A percentile compares a stretch with the other conserved stretches of the same genome.
phyloP scores from a whole-genome alignment of 1,140 invertebrate genomes.

The Formica exsecta region DNA sequence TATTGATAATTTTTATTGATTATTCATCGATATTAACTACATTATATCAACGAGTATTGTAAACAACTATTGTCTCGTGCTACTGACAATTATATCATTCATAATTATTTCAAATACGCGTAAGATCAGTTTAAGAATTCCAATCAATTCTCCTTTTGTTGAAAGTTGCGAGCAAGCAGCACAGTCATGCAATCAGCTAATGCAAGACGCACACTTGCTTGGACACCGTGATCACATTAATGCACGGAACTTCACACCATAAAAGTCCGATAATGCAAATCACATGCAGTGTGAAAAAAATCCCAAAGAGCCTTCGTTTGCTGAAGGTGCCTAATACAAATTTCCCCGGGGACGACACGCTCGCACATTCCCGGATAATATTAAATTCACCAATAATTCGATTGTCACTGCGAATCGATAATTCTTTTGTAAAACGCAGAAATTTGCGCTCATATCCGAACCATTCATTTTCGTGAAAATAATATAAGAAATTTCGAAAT shows the following conservation, averaged over 20 bases:
- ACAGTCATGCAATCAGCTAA: constrained; percentile 47
- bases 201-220: constrained; percentile 25
- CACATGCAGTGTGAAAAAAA: constrained; percentile 24
- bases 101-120: not conserved
- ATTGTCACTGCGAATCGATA: constrained; percentile 3
- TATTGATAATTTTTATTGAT: too few relatives aligned
- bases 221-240: constrained; percentile 43
- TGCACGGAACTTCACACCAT: constrained; percentile 46
- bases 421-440: not conserved
- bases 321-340: constrained; percentile 7
- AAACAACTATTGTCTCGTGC: not conserved
- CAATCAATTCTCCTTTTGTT: not conserved
- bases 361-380: constrained; percentile 7
- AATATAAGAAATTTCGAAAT: not conserved
- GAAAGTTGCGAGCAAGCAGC: not conserved
- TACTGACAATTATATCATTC: not conserved
- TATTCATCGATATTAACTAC: not conserved
- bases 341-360: not conserved
- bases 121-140: not conserved
- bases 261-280: constrained; percentile 56
- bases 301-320: not conserved
- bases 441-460: not conserved
- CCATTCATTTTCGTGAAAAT: not conserved
- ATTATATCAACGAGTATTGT: not conserved
- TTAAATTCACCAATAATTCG: constrained; percentile 28